Percentiles rank a stretch among this genome's conserved stretches.
These are phyloP conservation scores for Chymomyza costata DNA, from an alignment of 1,140 invertebrate genomes.

Conservation along the genomic window DNA sequence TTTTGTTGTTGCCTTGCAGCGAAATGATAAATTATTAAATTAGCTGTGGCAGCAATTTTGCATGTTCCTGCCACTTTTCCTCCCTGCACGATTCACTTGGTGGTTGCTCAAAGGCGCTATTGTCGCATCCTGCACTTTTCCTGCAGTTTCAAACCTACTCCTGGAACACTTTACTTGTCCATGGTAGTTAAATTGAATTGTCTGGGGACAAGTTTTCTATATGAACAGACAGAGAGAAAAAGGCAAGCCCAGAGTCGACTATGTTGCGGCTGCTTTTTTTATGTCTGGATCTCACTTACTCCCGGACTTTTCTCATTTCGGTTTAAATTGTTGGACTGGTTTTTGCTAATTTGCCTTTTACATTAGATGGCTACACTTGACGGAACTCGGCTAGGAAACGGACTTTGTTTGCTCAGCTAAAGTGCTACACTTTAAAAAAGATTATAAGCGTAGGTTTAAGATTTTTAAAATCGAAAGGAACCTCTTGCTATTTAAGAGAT, in stretches of 20 bases:
- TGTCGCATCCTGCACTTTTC: slow-evolving; percentile 29
- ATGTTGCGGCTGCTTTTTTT: slow-evolving; percentile 24
- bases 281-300: too few species aligned
- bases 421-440: too few species aligned
- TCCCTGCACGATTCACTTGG: slow-evolving; percentile 2
- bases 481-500: too few species aligned
- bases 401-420: slow-evolving; percentile 21
- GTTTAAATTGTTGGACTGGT: slow-evolving; percentile 62
- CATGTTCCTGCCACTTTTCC: slow-evolving; percentile 23
- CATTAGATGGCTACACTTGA: slow-evolving; percentile 38
- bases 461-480: too few species aligned
- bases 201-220: slow-evolving; percentile 66
- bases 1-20: slow-evolving; percentile 70
- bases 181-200: slow-evolving; percentile 65
- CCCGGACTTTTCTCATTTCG: too few species aligned
- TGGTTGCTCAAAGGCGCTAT: slow-evolving; percentile 14
- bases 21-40: slow-evolving; percentile 74
- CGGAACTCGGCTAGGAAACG: slow-evolving; percentile 7
- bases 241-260: slow-evolving; percentile 49
- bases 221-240: too few species aligned
- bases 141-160: slow-evolving; percentile 32
- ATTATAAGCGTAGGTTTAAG: too few species aligned
- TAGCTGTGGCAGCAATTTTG: slow-evolving; percentile 69
- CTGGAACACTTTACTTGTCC: slow-evolving; percentile 24
- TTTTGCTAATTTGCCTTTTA: slow-evolving; percentile 70